Percentiles rank a stretch among this genome's conserved stretches.
Conservation (phyloP, 2,113 vertebrate species). For the Rostratula benghalensis region DNA sequence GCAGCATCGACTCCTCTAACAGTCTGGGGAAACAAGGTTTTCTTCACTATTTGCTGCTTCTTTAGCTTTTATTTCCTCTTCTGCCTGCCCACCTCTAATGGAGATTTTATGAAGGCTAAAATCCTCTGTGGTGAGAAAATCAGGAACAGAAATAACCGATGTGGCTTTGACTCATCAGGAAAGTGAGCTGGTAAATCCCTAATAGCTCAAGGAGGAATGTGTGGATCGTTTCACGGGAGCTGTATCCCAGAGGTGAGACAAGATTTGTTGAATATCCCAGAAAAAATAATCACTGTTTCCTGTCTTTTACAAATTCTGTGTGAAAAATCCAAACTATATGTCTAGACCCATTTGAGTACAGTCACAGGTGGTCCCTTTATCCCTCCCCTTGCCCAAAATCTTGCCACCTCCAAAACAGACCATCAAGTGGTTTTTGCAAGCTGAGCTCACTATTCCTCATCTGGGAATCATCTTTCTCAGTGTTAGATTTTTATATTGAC, state of each 20-base stretch:
- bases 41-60: neutral
- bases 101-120: neutral
- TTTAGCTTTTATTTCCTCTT: neutral
- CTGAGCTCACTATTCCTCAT: neutral
- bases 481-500: neutral
- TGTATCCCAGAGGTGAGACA: neutral
- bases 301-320: neutral
- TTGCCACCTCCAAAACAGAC: neutral
- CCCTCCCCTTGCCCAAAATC: neutral
- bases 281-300: neutral
- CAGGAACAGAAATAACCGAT: neutral
- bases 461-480: neutral
- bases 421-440: neutral
- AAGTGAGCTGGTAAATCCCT: neutral
- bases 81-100: neutral
- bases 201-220: neutral
- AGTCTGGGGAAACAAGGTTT: neutral
- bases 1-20: neutral
- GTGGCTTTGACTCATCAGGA: neutral
- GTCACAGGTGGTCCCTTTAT: neutral
- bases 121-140: neutral
- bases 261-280: neutral
- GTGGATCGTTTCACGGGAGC: neutral
- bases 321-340: neutral
- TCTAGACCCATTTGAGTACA: neutral